Evolutionary conservation across 2,888 invertebrate genomes (phyloP), one percentile per base, ranked within the genome.

Genomic region (Abscondita cerata): DNA sequence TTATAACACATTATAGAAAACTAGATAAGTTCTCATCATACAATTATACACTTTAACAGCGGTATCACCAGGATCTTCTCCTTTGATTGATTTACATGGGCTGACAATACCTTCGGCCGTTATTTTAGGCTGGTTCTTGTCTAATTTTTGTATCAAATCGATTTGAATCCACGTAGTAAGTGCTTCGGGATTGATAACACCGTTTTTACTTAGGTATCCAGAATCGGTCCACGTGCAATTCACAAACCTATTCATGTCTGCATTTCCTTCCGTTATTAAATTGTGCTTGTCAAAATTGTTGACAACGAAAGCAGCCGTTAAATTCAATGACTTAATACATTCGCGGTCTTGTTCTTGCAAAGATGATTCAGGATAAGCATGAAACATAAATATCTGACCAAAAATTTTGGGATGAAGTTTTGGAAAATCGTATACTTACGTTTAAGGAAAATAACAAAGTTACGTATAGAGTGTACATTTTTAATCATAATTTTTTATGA

Each of bases 1-100:
- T 40, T 40, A 15, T 13, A 40, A 8, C 12, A 12, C 1, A 40
- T 41, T 41, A 13, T 41, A 46, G 5, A 50, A 20, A 2, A 9
- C 38, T 18, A 52, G 19, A 12, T 44, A 11, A 0, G 16, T 47
- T 18, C 33, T 40, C n/a, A 13, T 40, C 5, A 56, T 36, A 12
- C 56, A 56, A 13, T 56, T 56, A 31, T 56, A 56, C 2, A 56
- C 31, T 56, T 56, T 56, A 13, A 56, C 31, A n/a, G 40, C 48
- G 11, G 47, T 50, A 18, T 56, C 56, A 9, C 56, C 56, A 16
- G 33, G 8, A 38, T 50, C 31, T 4, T n/a, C 12, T 20, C 56
- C 56, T 18, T 12, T 41, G 0, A 25, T 15, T 11, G 15, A 11
- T 15, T 48, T 38, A 12, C 56, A 56, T 9, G 50, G 40, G 0